Evolutionary conservation across 1,140 invertebrate species (phyloP).

Genomic region (Trialeurodes vaporariorum): DNA sequence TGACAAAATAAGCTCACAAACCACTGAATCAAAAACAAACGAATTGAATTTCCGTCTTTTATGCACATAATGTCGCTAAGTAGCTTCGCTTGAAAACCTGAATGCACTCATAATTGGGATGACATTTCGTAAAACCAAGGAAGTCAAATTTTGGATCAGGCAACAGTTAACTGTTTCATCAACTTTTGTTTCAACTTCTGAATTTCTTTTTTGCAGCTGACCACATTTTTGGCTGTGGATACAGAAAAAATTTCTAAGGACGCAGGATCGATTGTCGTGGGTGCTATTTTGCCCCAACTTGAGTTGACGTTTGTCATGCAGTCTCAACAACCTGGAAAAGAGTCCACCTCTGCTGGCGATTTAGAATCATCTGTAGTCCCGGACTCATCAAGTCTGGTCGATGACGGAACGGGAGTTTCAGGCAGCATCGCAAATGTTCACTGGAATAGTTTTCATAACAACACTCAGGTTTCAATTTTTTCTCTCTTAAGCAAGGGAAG

Average conservation of each 20-base stretch:
- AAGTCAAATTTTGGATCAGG: too few species aligned
- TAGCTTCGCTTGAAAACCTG: too few species aligned
- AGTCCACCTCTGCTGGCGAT: slow-evolving; percentile 63
- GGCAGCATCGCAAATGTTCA: background rate
- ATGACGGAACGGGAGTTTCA: background rate
- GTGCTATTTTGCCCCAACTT: slow-evolving; percentile 65
- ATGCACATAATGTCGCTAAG: too few species aligned
- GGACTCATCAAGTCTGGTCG: slow-evolving; percentile 59
- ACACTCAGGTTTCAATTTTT: background rate
- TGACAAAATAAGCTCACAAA: too few species aligned
- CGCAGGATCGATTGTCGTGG: slow-evolving; percentile 49
- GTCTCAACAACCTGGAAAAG: slow-evolving; percentile 60
- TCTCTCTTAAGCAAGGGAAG: too few species aligned
- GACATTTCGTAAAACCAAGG: too few species aligned
- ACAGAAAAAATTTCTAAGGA: slow-evolving; percentile 38
- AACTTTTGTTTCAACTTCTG: too few species aligned
- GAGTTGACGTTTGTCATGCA: slow-evolving; percentile 81
- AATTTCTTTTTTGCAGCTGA: slow-evolving; percentile 39
- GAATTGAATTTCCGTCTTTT: too few species aligned
- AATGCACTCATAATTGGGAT: too few species aligned
- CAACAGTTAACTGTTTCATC: too few species aligned
- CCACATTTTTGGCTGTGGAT: slow-evolving; percentile 66
- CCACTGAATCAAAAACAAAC: too few species aligned
- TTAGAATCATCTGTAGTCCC: slow-evolving; percentile 60
- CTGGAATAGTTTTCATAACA: background rate